phyloP scores from a whole-genome alignment of 2,888 invertebrate genomes.

The Sinohyriopsis cumingii region DNA sequence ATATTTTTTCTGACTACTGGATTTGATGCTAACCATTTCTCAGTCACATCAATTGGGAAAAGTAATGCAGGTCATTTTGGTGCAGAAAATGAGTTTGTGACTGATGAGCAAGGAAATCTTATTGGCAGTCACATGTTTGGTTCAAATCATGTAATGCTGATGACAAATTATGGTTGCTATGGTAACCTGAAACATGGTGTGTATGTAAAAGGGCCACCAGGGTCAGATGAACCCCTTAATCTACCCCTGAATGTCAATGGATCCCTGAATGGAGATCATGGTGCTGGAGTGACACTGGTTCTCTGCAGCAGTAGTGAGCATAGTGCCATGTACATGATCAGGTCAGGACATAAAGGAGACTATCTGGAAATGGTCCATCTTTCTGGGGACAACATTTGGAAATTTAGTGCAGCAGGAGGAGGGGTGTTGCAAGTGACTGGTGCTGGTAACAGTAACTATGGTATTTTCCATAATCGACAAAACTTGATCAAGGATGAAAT shows the following conservation, averaged over 20 bases:
- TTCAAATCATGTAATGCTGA: conserved; percentile 42
- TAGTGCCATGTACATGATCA: conserved; percentile 45
- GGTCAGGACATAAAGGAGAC: conserved; percentile 48
- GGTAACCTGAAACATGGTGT: conserved; percentile 47
- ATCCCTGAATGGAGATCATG: conserved; percentile 13
- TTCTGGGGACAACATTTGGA: conserved; percentile 52
- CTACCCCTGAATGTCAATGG: conserved; percentile 47
- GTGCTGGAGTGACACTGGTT: conserved; percentile 40
- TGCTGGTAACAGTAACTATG: conserved; percentile 30
- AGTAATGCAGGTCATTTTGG: conserved; percentile 52
- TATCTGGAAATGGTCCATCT: conserved; percentile 29
- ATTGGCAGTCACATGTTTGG: conserved; percentile 51
- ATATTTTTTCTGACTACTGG: conserved; percentile 43
- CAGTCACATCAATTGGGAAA: conserved; percentile 20
- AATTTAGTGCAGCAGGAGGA: conserved; percentile 24
- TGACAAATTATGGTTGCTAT: conserved; percentile 45
- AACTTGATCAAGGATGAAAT: conserved; percentile 7
- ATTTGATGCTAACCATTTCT: conserved; percentile 48
- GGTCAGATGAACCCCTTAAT: not conserved
- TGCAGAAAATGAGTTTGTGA: conserved; percentile 22
- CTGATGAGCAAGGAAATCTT: conserved; percentile 48
- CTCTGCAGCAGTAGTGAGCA: conserved; percentile 43
- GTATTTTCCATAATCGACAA: conserved; percentile 49
- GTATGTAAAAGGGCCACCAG: conserved; percentile 20
- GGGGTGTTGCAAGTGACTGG: conserved; percentile 34